Percentiles rank a stretch among this genome's conserved stretches.
Conservation (phyloP, 37 sponge, comb jelly and placozoan species). For the Eunapius fragilis region DNA sequence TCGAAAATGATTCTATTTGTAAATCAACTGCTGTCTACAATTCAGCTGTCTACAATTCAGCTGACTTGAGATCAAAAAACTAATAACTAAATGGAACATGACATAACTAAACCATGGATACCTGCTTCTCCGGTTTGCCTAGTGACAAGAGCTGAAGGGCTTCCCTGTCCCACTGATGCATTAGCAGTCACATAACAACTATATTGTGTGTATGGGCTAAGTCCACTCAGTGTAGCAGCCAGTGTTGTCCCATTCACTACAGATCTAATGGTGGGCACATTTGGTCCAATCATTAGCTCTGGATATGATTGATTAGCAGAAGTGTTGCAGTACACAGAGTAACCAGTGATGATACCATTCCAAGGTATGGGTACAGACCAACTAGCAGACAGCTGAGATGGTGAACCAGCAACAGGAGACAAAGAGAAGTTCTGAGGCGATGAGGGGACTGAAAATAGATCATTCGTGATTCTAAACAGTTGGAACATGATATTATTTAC, state of each 20-base stretch:
- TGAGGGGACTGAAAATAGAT: neutral
- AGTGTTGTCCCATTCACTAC: neutral
- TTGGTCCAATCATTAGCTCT: neutral
- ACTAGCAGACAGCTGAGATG: neutral
- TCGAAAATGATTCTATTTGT: too few relatives aligned
- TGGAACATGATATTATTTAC: too few relatives aligned
- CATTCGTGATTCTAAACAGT: too few relatives aligned
- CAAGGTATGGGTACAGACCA: neutral
- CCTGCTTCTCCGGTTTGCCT: neutral
- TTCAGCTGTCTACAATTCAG: too few relatives aligned
- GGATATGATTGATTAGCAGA: neutral
- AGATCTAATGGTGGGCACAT: neutral
- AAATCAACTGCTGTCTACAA: too few relatives aligned
- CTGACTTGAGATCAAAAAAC: too few relatives aligned
- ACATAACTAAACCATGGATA: neutral
- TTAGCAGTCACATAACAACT: slow-evolving; percentile 28
- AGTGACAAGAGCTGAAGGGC: neutral
- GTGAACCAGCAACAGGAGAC: neutral
- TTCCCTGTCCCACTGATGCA: slow-evolving; percentile 16
- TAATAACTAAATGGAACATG: neutral
- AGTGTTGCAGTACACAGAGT: neutral
- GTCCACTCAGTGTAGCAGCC: slow-evolving; percentile 9
- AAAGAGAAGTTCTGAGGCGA: neutral
- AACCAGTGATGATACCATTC: neutral
- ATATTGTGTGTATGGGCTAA: slow-evolving; percentile 22